These are phyloP conservation scores for Hypotaenidia okinawae DNA, from an alignment of 2,797 vertebrate species.

Conservation along the genomic window DNA sequence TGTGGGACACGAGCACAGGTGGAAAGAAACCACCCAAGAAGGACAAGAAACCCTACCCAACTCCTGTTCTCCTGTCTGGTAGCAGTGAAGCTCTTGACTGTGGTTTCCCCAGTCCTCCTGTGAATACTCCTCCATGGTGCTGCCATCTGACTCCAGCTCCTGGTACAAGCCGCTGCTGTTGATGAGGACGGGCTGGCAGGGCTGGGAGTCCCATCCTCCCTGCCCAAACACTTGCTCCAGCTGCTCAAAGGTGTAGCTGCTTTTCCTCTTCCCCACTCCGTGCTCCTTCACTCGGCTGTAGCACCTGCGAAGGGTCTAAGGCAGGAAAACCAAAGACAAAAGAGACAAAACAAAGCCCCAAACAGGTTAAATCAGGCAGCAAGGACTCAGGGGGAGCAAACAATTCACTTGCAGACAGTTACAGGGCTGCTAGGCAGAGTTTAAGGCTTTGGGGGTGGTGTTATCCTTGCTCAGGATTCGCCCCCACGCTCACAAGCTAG, in stretches of 20 bases:
- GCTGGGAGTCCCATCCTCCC: conserved; percentile 97
- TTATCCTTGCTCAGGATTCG: neutral
- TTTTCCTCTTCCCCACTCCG: conserved; percentile 97
- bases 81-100: conserved; percentile 93
- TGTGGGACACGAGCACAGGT: too few relatives aligned
- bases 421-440: conserved; percentile 48
- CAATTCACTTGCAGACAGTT: conserved; percentile 55
- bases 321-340: conserved; percentile 14
- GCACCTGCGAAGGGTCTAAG: conserved; percentile 93
- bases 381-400: neutral
- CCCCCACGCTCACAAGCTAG: neutral
- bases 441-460: neutral
- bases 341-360: too few relatives aligned
- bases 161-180: conserved; percentile 98
- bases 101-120: conserved; percentile 98
- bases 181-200: conserved; percentile 96
- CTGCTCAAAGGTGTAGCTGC: conserved; percentile 99
- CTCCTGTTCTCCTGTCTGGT: conserved; percentile 93
- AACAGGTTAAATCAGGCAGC: conserved; percentile 9
- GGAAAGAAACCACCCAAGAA: too few relatives aligned
- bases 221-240: conserved; percentile 99
- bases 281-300: conserved; percentile 99
- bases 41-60: conserved; percentile 81
- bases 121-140: conserved; percentile 96
- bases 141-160: conserved; percentile 97